phyloP scores from a whole-genome alignment of 2,113 vertebrate species.

The Heptranchias perlo region DNA sequence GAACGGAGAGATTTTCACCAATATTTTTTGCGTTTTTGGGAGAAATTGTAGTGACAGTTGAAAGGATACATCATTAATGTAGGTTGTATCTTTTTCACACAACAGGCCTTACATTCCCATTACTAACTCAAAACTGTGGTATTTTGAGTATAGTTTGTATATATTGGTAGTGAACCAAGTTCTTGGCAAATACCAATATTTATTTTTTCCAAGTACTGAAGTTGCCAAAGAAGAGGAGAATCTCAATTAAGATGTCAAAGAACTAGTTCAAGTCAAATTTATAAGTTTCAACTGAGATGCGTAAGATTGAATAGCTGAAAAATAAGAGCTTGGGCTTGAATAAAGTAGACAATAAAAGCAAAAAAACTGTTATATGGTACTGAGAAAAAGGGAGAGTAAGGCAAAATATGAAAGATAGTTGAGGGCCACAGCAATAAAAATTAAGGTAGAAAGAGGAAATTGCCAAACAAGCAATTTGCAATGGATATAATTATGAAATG shows the following conservation, averaged over 20 bases:
- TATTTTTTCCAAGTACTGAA: conserved; percentile 8
- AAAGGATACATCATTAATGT: background rate
- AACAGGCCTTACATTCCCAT: background rate
- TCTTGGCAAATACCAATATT: conserved; percentile 1
- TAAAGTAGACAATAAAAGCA: background rate
- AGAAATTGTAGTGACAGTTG: background rate
- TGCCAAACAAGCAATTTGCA: background rate
- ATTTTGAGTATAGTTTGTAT: conserved; percentile 6
- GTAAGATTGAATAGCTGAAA: background rate
- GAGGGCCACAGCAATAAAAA: background rate
- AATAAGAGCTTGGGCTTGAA: background rate
- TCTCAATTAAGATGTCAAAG: background rate
- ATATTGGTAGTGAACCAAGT: background rate
- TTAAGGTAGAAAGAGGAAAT: background rate
- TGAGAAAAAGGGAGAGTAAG: background rate
- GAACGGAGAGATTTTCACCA: background rate
- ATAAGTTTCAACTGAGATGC: no score
- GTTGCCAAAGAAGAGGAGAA: background rate
- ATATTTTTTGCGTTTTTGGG: background rate
- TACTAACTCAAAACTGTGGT: background rate
- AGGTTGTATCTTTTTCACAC: background rate
- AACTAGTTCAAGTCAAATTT: background rate
- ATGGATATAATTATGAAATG: background rate
- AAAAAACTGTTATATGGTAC: background rate
- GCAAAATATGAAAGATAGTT: background rate